Conservation (phyloP, 2,797 vertebrate species). For the Bucorvus abyssinicus region DNA sequence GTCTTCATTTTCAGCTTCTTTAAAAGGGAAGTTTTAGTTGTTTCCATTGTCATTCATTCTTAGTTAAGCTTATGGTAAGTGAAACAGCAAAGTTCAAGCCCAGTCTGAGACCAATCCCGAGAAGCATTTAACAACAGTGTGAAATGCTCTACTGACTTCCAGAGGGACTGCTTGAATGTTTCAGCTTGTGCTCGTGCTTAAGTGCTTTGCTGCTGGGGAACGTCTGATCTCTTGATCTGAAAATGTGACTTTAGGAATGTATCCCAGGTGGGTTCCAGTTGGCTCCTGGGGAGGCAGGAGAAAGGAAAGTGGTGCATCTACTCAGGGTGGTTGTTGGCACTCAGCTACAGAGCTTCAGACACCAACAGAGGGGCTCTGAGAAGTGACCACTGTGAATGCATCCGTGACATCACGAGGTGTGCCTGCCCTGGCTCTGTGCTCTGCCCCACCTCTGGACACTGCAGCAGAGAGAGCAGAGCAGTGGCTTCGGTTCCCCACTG, state of each 20-base stretch:
- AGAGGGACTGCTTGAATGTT: background rate
- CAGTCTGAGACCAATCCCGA: background rate
- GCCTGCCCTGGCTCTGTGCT: fast-evolving
- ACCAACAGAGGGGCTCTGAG: background rate
- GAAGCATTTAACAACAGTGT: background rate
- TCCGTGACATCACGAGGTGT: fast-evolving
- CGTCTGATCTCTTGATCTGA: background rate
- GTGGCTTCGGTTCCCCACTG: background rate
- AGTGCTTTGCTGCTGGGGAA: background rate
- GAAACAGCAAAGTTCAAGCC: slow-evolving; percentile 11
- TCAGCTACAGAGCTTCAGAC: background rate
- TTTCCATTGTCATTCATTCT: background rate
- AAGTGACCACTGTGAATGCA: background rate
- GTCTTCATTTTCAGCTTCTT: background rate
- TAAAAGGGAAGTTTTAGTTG: slow-evolving; percentile 6
- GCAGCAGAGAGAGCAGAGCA: background rate
- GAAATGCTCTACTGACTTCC: background rate
- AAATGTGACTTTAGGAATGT: background rate
- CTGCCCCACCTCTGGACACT: fast-evolving
- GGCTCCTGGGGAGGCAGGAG: background rate
- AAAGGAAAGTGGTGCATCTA: background rate
- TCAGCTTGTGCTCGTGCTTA: background rate
- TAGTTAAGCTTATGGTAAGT: background rate
- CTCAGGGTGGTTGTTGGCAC: background rate
- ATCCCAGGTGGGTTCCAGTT: background rate